phyloP scores from a whole-genome alignment of 2,888 invertebrate species.

The Cryptocheilus praepositus region DNA sequence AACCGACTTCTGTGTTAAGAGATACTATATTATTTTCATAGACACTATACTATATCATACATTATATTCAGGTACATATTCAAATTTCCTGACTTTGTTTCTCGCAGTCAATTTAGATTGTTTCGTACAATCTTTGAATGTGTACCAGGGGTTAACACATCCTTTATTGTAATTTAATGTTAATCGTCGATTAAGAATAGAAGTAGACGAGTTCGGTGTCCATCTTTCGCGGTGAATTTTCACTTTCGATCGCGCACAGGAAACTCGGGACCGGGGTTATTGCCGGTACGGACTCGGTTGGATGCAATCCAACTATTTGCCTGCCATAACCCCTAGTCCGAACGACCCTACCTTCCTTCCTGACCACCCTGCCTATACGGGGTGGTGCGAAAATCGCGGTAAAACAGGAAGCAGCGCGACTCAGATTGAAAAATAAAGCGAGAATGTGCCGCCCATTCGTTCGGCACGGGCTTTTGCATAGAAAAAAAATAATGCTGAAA shows the following conservation, averaged over 20 bases:
- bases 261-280: constrained; percentile 3
- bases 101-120: no score
- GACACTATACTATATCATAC: no score
- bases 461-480: no score
- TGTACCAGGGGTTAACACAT: no score
- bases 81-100: no score
- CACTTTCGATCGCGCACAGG: background rate
- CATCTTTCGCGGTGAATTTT: constrained; percentile 4
- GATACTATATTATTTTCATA: no score
- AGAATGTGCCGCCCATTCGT: no score
- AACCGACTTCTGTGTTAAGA: no score
- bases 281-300: constrained; percentile 8
- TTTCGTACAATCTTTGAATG: no score
- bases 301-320: constrained; percentile 10
- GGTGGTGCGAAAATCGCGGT: constrained; percentile 3
- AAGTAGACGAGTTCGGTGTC: background rate
- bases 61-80: no score
- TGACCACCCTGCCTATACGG: constrained; percentile 1
- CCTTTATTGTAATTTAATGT: background rate
- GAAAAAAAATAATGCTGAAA: no score
- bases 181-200: background rate
- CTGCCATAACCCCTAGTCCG: constrained; percentile 6
- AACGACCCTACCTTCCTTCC: constrained; percentile 6
- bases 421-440: no score
- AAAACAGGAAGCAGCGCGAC: background rate